Evolutionary conservation across 2,888 invertebrate species (phyloP), one percentile per base, ranked within the genome.

Genomic region (Nezara viridula): DNA sequence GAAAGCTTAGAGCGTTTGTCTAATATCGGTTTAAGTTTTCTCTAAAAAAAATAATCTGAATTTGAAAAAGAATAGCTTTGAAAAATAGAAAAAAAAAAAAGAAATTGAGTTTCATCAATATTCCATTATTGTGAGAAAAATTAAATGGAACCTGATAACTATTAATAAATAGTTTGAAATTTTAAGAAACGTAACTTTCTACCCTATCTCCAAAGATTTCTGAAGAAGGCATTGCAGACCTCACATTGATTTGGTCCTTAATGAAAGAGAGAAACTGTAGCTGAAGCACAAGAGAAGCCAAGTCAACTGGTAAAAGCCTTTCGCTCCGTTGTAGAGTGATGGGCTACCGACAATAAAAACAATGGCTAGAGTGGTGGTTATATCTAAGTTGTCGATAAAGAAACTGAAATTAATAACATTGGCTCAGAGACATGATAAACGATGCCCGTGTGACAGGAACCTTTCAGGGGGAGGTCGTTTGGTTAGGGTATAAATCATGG

Each of bases 381-480:
- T 60, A 27, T 27, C 27, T 7, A 27, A 60, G 27, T 60, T 27
- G n/a, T 27, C 24, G n/a, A 60, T 60, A 60, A 60, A 60, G 60
- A 60, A 60, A 60, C 60, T 60, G 27, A 60, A 60, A 60, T 60
- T 60, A 60, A 60, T 60, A n/a, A 60, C 60, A 60, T 60, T 60
- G n/a, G 60, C 60, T 27, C 2, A 60, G 60, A 27, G 60, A 60
- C n/a, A n/a, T 19, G 81, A 40, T 44, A 32, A 88, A 88, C 32
- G 40, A 73, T 66, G n/a, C 24, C n/a, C 32, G 6, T 24, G 44
- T 27, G 44, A 47, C 73, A 50, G 21, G 37, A 24, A 49, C 49
- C 21, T 50, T 86, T 86, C 55, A 47, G 2, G n/a, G 24, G 2
- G 37, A 27, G 60, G 60, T 60, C 60, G 60, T 60, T 60, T 60